Conservation (phyloP, 2,888 invertebrate genomes). For the Drosophila maculinotata region DNA sequence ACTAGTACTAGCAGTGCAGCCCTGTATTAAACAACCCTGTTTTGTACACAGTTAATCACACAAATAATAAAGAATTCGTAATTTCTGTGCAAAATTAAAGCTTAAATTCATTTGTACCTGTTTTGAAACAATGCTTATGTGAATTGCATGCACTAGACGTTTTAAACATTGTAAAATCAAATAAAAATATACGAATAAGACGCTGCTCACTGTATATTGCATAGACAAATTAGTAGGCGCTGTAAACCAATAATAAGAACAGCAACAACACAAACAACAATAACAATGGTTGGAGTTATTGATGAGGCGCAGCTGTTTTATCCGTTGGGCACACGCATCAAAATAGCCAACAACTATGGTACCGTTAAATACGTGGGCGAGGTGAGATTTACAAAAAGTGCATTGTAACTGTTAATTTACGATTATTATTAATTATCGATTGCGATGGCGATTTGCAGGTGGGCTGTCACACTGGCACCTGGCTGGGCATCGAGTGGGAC, state of each 20-base stretch:
- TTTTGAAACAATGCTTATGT: slow-evolving; percentile 20
- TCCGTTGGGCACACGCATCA: slow-evolving; percentile 83
- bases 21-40: slow-evolving; percentile 39
- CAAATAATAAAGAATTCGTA: slow-evolving; percentile 31
- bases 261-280: slow-evolving; percentile 39
- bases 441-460: slow-evolving; percentile 84
- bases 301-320: slow-evolving; percentile 83
- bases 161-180: slow-evolving; percentile 10
- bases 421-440: not conserved
- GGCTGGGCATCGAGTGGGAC: slow-evolving; percentile 99
- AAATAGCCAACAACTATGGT: slow-evolving; percentile 85
- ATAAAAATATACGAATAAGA: slow-evolving; percentile 4
- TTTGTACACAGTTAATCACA: slow-evolving; percentile 17
- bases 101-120: not conserved
- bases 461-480: slow-evolving; percentile 89
- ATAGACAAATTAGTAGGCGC: slow-evolving; percentile 23
- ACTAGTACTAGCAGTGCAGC: not conserved
- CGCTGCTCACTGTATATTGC: not conserved
- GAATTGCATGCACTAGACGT: not conserved
- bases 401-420: not conserved
- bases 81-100: slow-evolving; percentile 32
- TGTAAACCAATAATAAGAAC: slow-evolving; percentile 28
- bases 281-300: slow-evolving; percentile 83
- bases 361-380: slow-evolving; percentile 92
- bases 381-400: slow-evolving; percentile 70